Evolutionary conservation across 2,888 invertebrate genomes (phyloP).

Genomic region (Tetragnatha montana): DNA sequence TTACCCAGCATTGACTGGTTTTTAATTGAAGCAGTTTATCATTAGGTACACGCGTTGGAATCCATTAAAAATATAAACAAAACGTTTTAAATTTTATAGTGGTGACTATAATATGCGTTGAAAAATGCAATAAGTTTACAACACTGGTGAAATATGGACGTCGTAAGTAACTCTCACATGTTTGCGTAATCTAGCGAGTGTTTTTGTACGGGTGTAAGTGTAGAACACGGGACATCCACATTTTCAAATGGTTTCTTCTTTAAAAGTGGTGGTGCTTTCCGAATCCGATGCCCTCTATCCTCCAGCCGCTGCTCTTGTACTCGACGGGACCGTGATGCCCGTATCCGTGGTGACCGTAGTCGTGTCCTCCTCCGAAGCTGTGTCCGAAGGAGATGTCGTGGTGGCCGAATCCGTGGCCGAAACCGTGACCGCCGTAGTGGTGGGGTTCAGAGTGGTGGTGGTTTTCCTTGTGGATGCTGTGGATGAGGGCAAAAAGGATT

Average conservation of each 20-base stretch:
- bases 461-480: constrained; percentile 20
- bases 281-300: neutral
- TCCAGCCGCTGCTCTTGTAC: neutral
- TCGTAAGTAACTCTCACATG: no score
- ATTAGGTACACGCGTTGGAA: no score
- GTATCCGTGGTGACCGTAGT: neutral
- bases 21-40: no score
- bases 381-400: neutral
- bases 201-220: neutral
- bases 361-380: neutral
- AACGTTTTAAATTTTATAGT: no score
- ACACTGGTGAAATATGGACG: no score
- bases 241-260: neutral
- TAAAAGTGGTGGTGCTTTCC: neutral
- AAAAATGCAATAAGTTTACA: no score
- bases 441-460: neutral
- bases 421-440: constrained; percentile 4
- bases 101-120: no score
- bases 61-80: no score
- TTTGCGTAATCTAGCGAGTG: no score
- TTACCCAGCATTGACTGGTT: no score
- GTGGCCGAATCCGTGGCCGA: constrained; percentile 32
- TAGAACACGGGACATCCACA: neutral
- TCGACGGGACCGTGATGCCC: constrained; percentile 6
- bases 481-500: neutral